phyloP scores from a whole-genome alignment of 1,140 invertebrate genomes.

The Ostrea edulis region DNA sequence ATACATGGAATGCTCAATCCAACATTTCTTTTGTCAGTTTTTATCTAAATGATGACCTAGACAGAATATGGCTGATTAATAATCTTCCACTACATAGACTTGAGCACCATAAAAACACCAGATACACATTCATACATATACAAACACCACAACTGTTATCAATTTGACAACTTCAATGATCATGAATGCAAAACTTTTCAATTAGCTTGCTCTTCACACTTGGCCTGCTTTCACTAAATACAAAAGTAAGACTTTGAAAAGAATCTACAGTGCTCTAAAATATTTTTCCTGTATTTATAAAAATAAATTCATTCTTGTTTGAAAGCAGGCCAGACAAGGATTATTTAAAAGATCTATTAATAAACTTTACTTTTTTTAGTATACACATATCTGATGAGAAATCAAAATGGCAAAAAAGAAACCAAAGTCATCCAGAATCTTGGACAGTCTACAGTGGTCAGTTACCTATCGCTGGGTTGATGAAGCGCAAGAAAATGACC shows the following conservation, averaged over 20 bases:
- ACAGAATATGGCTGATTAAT: background rate
- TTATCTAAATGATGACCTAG: background rate
- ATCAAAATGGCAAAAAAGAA: background rate
- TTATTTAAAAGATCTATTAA: background rate
- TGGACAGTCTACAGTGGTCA: background rate
- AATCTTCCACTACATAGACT: background rate
- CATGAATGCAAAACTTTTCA: background rate
- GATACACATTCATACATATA: background rate
- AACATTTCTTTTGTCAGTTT: background rate
- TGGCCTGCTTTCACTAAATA: slow-evolving; percentile 12
- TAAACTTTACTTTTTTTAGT: background rate
- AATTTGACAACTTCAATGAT: background rate
- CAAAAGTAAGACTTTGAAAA: background rate
- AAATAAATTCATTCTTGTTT: background rate
- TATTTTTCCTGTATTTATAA: too few species aligned
- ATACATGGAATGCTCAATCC: too few species aligned
- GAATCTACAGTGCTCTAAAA: background rate
- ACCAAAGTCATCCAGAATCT: background rate
- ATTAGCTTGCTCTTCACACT: background rate
- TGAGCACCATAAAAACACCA: background rate
- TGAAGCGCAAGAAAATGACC: slow-evolving; percentile 97
- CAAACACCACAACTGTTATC: slow-evolving; percentile 42
- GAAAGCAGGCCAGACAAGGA: slow-evolving; percentile 2
- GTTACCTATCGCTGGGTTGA: slow-evolving; percentile 96
- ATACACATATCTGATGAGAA: background rate